Conservation (phyloP, 2,797 vertebrate species). For the Phoeniculus purpureus region DNA sequence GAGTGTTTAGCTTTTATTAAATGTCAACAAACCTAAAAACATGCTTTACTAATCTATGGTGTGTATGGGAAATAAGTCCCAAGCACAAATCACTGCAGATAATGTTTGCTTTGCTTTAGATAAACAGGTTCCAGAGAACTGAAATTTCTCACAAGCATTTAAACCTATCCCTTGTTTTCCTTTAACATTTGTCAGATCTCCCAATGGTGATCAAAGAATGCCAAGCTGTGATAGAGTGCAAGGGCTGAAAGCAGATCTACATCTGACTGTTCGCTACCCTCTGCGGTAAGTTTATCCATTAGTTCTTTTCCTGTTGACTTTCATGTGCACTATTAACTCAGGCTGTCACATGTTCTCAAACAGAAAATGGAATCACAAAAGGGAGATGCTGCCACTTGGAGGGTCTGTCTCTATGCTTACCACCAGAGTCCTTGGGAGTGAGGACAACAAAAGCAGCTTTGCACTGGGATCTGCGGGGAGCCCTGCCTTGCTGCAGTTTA, state of each 20-base stretch:
- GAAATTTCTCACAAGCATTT: slow-evolving; percentile 57
- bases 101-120: slow-evolving; percentile 67
- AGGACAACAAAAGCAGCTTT: background rate
- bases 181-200: slow-evolving; percentile 67
- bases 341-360: slow-evolving; percentile 26
- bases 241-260: slow-evolving; percentile 46
- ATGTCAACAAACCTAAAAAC: slow-evolving; percentile 66
- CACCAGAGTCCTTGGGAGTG: background rate
- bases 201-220: slow-evolving; percentile 63
- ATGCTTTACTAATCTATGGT: slow-evolving; percentile 48
- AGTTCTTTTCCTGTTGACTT: slow-evolving; percentile 66
- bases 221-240: background rate
- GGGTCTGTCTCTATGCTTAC: background rate
- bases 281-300: slow-evolving; percentile 60
- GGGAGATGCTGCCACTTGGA: background rate
- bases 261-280: slow-evolving; percentile 53
- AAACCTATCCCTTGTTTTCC: slow-evolving; percentile 43
- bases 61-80: slow-evolving; percentile 56
- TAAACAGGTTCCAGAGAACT: slow-evolving; percentile 59
- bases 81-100: slow-evolving; percentile 50
- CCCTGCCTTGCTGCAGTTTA: background rate
- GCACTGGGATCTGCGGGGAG: accelerated
- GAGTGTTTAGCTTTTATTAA: slow-evolving; percentile 68
- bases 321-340: slow-evolving; percentile 10
- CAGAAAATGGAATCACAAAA: slow-evolving; percentile 13